phyloP scores from a whole-genome alignment of 2,888 invertebrate genomes.

The Drosophila stalkeri region DNA sequence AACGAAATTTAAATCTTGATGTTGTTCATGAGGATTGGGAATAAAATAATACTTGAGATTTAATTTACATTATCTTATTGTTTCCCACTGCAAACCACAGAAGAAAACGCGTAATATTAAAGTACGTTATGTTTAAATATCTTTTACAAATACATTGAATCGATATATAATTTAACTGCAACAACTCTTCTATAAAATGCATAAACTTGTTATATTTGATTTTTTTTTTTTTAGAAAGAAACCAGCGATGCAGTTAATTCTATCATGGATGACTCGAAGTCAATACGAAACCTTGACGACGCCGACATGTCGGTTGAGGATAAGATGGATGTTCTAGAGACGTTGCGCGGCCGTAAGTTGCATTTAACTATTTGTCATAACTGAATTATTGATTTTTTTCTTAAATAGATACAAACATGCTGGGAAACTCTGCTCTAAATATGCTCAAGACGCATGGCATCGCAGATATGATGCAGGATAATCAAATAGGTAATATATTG shows the following conservation, averaged over 20 bases:
- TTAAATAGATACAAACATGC: slow-evolving; percentile 71
- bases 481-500: slow-evolving; percentile 81
- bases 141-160: neutral
- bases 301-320: slow-evolving; percentile 74
- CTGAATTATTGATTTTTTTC: neutral
- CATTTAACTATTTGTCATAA: neutral
- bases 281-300: slow-evolving; percentile 49
- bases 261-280: slow-evolving; percentile 77
- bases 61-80: slow-evolving; percentile 15
- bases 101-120: slow-evolving; percentile 39
- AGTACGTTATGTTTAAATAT: slow-evolving; percentile 51
- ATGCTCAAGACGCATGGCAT: slow-evolving; percentile 94
- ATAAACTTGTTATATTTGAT: neutral
- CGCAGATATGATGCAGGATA: slow-evolving; percentile 91
- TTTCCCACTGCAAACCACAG: slow-evolving; percentile 35
- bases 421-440: slow-evolving; percentile 85
- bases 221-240: slow-evolving; percentile 79
- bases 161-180: neutral
- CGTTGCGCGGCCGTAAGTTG: slow-evolving; percentile 62
- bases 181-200: neutral
- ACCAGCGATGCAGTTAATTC: slow-evolving; percentile 84
- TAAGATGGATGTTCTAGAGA: slow-evolving; percentile 72
- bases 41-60: neutral
- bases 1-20: neutral
- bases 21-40: neutral